Evolutionary conservation across 2,888 invertebrate species (phyloP).

Genomic region (Altica lythri): DNA sequence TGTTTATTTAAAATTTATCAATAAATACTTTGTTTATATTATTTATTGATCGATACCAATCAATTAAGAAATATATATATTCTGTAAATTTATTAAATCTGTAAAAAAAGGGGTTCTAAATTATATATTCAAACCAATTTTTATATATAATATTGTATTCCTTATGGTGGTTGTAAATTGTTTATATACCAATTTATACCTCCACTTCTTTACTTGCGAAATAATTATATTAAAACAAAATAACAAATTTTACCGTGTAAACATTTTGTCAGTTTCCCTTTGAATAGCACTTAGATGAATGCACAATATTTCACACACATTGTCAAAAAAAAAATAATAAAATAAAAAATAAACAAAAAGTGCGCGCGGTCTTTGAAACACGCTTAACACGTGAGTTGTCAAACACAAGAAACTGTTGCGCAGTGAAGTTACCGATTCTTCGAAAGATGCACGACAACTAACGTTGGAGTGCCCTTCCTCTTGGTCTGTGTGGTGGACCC

Average conservation of each 20-base stretch:
- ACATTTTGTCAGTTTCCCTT: conserved; percentile 46
- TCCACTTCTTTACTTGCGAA: too few species aligned
- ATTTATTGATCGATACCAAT: too few species aligned
- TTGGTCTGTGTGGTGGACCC: conserved; percentile 51
- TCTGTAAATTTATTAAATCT: too few species aligned
- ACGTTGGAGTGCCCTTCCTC: conserved; percentile 49
- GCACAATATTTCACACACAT: conserved; percentile 35
- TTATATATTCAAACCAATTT: too few species aligned
- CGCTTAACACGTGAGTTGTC: conserved; percentile 49
- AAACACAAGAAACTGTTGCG: conserved; percentile 41
- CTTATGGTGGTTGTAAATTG: too few species aligned
- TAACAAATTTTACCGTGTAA: conserved; percentile 53
- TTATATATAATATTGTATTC: too few species aligned
- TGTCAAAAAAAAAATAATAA: conserved; percentile 21
- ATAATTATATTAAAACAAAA: too few species aligned
- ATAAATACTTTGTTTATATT: too few species aligned
- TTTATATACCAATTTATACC: too few species aligned
- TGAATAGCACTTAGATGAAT: conserved; percentile 13
- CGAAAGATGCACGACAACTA: conserved; percentile 49
- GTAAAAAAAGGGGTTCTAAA: too few species aligned
- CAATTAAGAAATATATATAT: too few species aligned
- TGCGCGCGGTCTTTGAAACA: conserved; percentile 45
- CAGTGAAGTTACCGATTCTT: conserved; percentile 47
- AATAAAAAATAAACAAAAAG: conserved; percentile 17
- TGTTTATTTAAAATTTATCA: too few species aligned